phyloP scores from a whole-genome alignment of 2,113 vertebrate species.

The Corythoichthys haematopterus region DNA sequence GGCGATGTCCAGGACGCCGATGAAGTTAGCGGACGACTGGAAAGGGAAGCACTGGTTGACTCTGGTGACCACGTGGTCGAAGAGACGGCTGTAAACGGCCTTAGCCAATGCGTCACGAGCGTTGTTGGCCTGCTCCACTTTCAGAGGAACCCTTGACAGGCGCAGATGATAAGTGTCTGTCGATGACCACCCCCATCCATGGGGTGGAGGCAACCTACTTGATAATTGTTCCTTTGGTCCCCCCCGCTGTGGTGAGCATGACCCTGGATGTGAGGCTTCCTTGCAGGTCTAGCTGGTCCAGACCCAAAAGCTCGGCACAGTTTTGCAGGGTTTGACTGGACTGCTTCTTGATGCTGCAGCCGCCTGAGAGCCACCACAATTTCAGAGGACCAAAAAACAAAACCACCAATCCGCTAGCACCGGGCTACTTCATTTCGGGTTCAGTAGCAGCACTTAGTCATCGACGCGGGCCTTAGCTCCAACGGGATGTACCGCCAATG shows the following conservation, averaged over 20 bases:
- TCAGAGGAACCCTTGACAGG: constrained; percentile 83
- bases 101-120: constrained; percentile 94
- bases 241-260: constrained; percentile 96
- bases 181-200: too few species aligned
- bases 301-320: constrained; percentile 86
- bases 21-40: constrained; percentile 87
- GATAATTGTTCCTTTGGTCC: constrained; percentile 92
- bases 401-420: not conserved
- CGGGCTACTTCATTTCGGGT: too few species aligned
- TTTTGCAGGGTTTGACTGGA: constrained; percentile 78
- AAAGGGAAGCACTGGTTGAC: constrained; percentile 98
- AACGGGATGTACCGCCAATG: too few species aligned
- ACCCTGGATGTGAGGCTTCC: constrained; percentile 91
- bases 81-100: constrained; percentile 92
- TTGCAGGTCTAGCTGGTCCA: constrained; percentile 54
- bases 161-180: too few species aligned
- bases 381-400: too few species aligned
- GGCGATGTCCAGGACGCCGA: constrained; percentile 96
- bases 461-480: too few species aligned
- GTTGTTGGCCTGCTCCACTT: constrained; percentile 95
- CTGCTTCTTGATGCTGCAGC: constrained; percentile 82
- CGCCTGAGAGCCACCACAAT: constrained; percentile 70
- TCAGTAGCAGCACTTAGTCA: too few species aligned
- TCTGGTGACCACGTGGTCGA: constrained; percentile 94
- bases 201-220: constrained; percentile 76